Base-by-base conservation (phyloP, 2,888 invertebrate genomes). In the Erebia aethiops region DNA sequence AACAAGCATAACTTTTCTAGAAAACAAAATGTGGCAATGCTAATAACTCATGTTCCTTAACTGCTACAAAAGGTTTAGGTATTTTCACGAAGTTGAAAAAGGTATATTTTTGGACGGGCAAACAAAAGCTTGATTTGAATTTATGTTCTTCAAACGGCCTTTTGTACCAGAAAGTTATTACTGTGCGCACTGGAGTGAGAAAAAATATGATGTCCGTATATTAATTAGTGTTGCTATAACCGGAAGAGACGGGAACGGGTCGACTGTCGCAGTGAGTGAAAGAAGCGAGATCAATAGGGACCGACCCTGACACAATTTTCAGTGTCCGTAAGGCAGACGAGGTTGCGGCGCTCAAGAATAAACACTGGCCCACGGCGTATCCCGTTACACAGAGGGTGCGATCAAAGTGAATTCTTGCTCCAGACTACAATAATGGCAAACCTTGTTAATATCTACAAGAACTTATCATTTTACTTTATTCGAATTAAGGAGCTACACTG, bases 221-320 rank as follows among this genome's bases (percentile, higher is more conserved):
- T 74, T 74, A 74, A 74, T 85, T 81, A 82, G 77, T 77, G 69
- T 78, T 76, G 79, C 77, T 81, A 80, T 82, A 83, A 79, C 79
- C 81, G 81, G 82, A 82, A 85, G 86, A 86, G 85, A 87, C 83
- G 84, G 84, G 85, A 85, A 84, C 80, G 86, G 84, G 84, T 82
- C 80, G 84, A 79, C 78, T 82, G 84, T 83, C 82, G 84, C 83
- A 82, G 82, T 81, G 84, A 82, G 82, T 82, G 84, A 89, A 89
- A 91, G 88, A 89, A 90, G 83, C 81, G 85, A 84, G 89, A 89
- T 92, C 92, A 87, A 92, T 92, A 92, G 84, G 80, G 81, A 82
- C 79, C 88, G 89, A 91, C 92, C 92, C 87, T 92, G 92, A 92
- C 92, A 92, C 88, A 86, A 85, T 91, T 92, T 87, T 83, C 85